Percentiles rank a stretch among this genome's conserved stretches.
Evolutionary conservation across 2,113 vertebrate species (phyloP).

Genomic region (Ameiurus melas): DNA sequence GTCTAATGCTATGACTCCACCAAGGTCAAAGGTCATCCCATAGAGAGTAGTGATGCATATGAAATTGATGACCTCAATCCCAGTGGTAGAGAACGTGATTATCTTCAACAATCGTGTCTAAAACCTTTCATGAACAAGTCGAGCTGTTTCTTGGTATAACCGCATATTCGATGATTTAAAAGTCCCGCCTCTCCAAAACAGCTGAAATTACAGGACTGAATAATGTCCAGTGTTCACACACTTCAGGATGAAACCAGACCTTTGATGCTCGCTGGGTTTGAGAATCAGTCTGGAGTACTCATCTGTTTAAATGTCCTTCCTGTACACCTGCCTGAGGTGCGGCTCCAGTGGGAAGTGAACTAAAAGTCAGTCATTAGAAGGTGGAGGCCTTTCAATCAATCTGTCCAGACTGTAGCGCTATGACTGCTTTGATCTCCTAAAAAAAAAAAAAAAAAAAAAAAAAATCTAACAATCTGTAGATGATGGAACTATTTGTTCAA

Average conservation of each 20-base stretch:
- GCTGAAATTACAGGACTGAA: slow-evolving; percentile 5
- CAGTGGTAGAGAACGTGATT: background rate
- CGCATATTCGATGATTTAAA: background rate
- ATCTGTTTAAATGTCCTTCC: slow-evolving; percentile 34
- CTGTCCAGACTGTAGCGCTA: slow-evolving; percentile 13
- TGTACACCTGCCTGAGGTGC: slow-evolving; percentile 47
- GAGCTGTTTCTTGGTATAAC: background rate
- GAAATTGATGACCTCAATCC: background rate
- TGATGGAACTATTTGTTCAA: background rate
- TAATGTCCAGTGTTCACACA: background rate
- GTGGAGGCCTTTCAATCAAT: slow-evolving; percentile 49
- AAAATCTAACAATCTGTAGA: background rate
- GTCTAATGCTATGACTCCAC: background rate
- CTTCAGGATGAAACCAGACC: background rate
- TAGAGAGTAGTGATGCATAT: background rate
- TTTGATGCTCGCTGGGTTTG: background rate
- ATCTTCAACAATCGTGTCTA: background rate
- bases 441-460: background rate
- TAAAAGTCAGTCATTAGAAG: slow-evolving; percentile 50
- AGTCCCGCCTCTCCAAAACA: background rate
- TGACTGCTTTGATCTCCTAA: slow-evolving; percentile 41
- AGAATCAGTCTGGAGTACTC: background rate
- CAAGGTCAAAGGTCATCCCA: slow-evolving; percentile 44
- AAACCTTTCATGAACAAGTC: background rate
- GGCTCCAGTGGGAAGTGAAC: slow-evolving; percentile 39